Base-by-base conservation (phyloP, 2,113 vertebrate species). In the Benitochromis conjunctus region DNA sequence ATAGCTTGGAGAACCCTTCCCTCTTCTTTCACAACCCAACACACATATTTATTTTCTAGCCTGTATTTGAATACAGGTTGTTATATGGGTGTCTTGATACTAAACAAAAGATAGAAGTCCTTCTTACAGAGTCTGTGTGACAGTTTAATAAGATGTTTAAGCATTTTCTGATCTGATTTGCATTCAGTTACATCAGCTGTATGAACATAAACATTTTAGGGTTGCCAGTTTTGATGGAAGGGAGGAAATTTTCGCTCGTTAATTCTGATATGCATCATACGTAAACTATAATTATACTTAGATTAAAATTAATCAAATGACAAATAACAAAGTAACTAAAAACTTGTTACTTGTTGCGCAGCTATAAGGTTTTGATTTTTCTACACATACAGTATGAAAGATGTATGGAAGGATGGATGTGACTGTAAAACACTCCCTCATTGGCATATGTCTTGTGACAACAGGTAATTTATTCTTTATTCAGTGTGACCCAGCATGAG, bases 21-120 rank as follows among this genome's bases (percentile, higher is more conserved):
- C 43, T 76, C 24, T 79, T 64, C 18, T 48, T 64, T 86, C 81
- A 81, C 79, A 31, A 56, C 16, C 69, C 16, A 48, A 29, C 1
- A 0, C 38, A 4, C 16, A 51, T 51, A 18, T 19, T 76, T 76
- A 16, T 51, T 76, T n/a, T 51, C 1, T 31, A 76, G 24, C 69
- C 69, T 26, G 64, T 43, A 48, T 74, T 71, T 48, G 41, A 71
- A 71, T 48, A 71, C 21, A 69, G 62, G 62, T 43, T 38, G 10
- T 64, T 62, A 11, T 5, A 38, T 38, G 6, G 12, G 4, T 21
- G 4, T 38, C 19, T 64, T 64, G 10, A 64, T 43, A 3, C 64
- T 26, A 51, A 76, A 31, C 46, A 48, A 74, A 74, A 48, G 24
- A 51, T 18, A 48, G 48, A 74, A 48, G 26, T 16, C 13, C 41